These are phyloP conservation scores for Myotis vivesi DNA, from an alignment of 2,797 vertebrate genomes.

Conservation along the genomic window DNA sequence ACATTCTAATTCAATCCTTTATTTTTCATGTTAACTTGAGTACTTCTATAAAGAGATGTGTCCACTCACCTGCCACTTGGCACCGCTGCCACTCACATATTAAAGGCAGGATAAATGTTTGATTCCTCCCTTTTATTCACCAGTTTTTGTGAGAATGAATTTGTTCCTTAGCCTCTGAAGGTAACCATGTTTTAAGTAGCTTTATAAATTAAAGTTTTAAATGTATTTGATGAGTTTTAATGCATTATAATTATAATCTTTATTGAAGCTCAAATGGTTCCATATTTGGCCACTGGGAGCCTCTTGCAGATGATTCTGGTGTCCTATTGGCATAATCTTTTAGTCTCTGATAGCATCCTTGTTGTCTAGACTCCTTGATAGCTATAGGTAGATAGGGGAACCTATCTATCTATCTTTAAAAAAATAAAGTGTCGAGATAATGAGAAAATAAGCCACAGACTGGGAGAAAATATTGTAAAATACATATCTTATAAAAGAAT, in stretches of 20 bases:
- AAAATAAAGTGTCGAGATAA: neutral
- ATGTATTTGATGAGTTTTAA: neutral
- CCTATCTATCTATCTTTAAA: neutral
- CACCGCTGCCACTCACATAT: neutral
- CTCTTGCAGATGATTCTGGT: neutral
- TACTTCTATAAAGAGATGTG: neutral
- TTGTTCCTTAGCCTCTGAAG: neutral
- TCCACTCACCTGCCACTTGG: neutral
- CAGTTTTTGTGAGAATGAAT: conserved; percentile 13
- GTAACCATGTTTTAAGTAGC: neutral
- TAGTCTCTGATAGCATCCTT: neutral
- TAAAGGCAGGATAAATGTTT: neutral
- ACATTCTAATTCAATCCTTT: neutral
- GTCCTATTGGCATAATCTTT: neutral
- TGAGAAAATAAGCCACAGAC: neutral
- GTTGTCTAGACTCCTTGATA: neutral
- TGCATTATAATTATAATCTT: conserved; percentile 25
- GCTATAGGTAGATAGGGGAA: neutral
- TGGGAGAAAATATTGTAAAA: conserved; percentile 19
- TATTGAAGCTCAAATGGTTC: neutral
- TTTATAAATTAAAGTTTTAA: conserved; percentile 6
- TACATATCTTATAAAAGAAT: neutral
- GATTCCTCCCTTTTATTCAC: neutral
- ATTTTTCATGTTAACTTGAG: neutral
- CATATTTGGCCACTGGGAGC: neutral